Conservation (phyloP, 2,797 vertebrate species). For the Mormyrops attenuatus region DNA sequence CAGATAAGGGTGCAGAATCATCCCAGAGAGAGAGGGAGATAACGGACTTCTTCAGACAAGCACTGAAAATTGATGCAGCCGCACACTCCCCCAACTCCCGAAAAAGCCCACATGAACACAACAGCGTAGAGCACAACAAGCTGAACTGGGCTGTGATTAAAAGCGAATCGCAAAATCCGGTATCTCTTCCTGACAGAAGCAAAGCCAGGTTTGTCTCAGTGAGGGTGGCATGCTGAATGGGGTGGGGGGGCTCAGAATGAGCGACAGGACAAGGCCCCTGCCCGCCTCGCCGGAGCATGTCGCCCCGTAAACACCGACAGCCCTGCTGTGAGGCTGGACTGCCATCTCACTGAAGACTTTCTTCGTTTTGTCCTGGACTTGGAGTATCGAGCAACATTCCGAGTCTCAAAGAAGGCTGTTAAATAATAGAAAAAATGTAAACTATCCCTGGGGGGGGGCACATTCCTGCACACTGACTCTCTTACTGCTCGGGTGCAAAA, state of each 20-base stretch:
- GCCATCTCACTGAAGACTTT: neutral
- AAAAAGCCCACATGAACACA: conserved; percentile 6
- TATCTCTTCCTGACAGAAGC: neutral
- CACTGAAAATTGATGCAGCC: neutral
- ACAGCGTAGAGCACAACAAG: neutral
- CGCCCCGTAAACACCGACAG: neutral
- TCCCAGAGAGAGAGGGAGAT: neutral
- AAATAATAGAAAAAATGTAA: neutral
- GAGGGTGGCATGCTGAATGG: neutral
- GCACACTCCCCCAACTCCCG: neutral
- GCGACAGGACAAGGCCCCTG: neutral
- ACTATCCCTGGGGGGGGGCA: neutral
- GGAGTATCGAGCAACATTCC: neutral
- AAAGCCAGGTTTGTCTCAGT: neutral
- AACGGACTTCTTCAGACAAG: conserved; percentile 8
- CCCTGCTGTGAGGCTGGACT: neutral
- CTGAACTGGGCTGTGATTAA: conserved; percentile 1
- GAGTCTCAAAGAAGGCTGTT: neutral
- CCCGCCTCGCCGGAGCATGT: neutral
- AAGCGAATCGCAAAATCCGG: neutral
- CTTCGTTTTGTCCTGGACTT: neutral
- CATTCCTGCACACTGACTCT: neutral
- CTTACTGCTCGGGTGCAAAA: neutral
- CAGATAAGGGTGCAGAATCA: conserved; percentile 13
- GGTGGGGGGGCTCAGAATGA: neutral